A percentile compares a stretch with the other conserved stretches of the same genome.
phyloP scores from a whole-genome alignment of 2,797 vertebrate species.

The Platalea minor region DNA sequence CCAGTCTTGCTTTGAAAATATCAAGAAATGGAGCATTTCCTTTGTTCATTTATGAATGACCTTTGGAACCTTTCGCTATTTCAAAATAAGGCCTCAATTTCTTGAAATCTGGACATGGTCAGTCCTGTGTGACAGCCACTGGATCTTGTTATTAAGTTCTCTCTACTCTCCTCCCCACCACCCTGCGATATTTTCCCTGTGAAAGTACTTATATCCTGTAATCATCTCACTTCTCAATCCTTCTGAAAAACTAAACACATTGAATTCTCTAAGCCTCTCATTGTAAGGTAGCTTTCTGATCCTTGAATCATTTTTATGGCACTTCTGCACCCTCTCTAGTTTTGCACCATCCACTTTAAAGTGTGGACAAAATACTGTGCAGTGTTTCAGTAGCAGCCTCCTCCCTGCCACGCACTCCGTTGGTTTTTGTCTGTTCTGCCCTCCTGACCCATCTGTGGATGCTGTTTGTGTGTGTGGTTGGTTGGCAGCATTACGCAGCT shows the following conservation, averaged over 20 bases:
- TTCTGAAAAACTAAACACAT: not conserved
- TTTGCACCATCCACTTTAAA: not conserved
- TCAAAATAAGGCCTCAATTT: not conserved
- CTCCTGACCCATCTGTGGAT: not conserved
- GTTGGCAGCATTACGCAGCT: not conserved
- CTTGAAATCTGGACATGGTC: not conserved
- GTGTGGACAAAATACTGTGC: not conserved
- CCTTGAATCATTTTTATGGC: conserved; percentile 6
- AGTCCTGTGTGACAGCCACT: fast-evolving
- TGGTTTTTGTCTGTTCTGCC: not conserved
- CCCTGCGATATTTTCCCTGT: not conserved
- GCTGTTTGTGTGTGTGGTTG: not conserved
- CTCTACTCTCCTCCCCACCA: not conserved
- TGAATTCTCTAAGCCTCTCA: not conserved
- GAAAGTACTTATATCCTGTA: not conserved
- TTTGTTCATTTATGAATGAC: not conserved
- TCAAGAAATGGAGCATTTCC: not conserved
- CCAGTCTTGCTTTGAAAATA: not conserved
- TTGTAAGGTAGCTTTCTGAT: not conserved
- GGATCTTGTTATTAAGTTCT: not conserved
- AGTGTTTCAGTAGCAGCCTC: not conserved
- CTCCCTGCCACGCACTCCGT: not conserved
- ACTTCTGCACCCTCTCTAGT: not conserved
- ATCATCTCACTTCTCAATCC: not conserved
- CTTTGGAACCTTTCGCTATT: not conserved